Conservation (phyloP, 2,888 invertebrate species). For the Sinohyriopsis cumingii region DNA sequence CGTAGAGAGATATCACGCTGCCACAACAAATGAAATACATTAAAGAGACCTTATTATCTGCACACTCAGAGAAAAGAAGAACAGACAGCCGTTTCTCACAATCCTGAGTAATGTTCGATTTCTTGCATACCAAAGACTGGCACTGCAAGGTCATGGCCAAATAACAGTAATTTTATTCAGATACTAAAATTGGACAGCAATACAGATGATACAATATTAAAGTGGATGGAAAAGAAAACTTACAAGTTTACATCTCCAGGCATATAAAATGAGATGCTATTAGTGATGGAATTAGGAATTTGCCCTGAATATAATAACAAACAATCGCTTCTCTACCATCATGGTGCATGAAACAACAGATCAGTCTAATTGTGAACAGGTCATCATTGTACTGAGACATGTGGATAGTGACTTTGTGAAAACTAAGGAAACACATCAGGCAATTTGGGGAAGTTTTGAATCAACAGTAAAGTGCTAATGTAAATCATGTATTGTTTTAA, state of each 20-base stretch:
- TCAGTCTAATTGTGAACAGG: slow-evolving; percentile 39
- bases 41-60: too few relatives aligned
- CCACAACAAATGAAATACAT: too few relatives aligned
- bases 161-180: slow-evolving; percentile 27
- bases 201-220: slow-evolving; percentile 16
- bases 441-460: too few relatives aligned
- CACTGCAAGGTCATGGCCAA: too few relatives aligned
- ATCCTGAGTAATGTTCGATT: too few relatives aligned
- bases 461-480: too few relatives aligned
- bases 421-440: too few relatives aligned
- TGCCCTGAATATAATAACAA: slow-evolving; percentile 7
- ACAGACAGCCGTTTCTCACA: too few relatives aligned
- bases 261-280: slow-evolving; percentile 40
- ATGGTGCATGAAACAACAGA: slow-evolving; percentile 40
- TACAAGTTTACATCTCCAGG: slow-evolving; percentile 36
- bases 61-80: too few relatives aligned
- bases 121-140: too few relatives aligned
- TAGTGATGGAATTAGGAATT: slow-evolving; percentile 30
- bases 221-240: slow-evolving; percentile 29
- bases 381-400: slow-evolving; percentile 35
- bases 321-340: slow-evolving; percentile 22
- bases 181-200: slow-evolving; percentile 14
- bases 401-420: slow-evolving; percentile 15
- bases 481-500: too few relatives aligned
- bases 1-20: too few relatives aligned